Evolutionary conservation across 2,113 vertebrate genomes (phyloP), one percentile per base, ranked within the genome.

Genomic region (Muscicapa adusta): DNA sequence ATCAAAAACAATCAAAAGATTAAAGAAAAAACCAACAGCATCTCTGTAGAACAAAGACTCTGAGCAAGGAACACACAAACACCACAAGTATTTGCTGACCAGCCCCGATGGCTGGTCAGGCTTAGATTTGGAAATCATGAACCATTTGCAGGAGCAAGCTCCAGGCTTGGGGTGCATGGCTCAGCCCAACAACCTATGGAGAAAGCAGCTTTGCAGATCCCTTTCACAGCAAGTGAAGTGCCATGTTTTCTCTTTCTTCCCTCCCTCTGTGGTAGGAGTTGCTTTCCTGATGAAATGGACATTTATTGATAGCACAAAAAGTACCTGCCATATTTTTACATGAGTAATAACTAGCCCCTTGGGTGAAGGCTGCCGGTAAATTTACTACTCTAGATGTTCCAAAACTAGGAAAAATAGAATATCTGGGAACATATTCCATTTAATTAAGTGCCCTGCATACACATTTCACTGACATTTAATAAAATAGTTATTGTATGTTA

Each of bases 1-100:
- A 95, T 96, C 95, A 94, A 96, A 96, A 95, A 26, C 75, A 95
- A 94, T 95, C 94, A 93, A 56, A 82, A 95, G 91, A 96, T 91
- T 91, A 93, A 82, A 94, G 85, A 92, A 88, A 91, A 93, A 95
- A 85, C 4, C 71, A 95, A 80, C 89, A 89, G 81, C 87, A 93
- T 80, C 91, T 73, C 93, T 45, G 34, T 3, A 94, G 63, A 94
- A 85, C 91, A 96, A 93, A 96, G 68, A 60, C 75, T 66, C 67
- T 76, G 24, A 58, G 75, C 2, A 20, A 77, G 28, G 60, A 79
- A 85, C 75, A 96, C 66, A 85, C 90, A 94, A 89, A 25, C 79
- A 86, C 86, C 92, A 66, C 85, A 86, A 95, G 67, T 86, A 92
- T 93, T 91, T 94, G 88, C 71, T 75, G 62, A 74, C 36, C 76